phyloP scores from a whole-genome alignment of 2,797 vertebrate species.

The Sebastes taczanowskii region DNA sequence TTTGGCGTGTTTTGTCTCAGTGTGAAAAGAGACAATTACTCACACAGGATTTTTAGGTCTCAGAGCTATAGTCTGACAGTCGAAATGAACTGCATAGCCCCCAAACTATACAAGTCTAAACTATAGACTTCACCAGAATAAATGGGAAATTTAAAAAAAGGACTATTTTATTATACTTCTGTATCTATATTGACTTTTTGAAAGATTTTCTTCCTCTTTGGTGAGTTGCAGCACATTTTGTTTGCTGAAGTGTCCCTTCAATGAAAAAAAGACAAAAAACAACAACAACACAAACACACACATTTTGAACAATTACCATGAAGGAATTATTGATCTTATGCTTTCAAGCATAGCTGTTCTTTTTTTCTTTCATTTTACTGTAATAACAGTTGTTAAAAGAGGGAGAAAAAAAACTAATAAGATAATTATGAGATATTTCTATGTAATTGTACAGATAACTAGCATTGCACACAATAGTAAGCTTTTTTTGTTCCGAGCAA shows the following conservation, averaged over 20 bases:
- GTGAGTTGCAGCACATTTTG: conserved; percentile 82
- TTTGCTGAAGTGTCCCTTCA: conserved; percentile 83
- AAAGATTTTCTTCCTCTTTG: conserved; percentile 83
- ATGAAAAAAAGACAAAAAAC: conserved; percentile 56
- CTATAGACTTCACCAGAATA: conserved; percentile 68
- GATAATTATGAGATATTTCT: conserved; percentile 93
- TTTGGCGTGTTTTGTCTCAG: conserved; percentile 72
- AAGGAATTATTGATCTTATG: conserved; percentile 89
- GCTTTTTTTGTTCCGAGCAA: conserved; percentile 92
- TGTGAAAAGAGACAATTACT: conserved; percentile 71
- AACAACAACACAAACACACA: conserved; percentile 35
- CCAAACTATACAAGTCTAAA: conserved; percentile 54
- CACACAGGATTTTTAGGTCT: conserved; percentile 63
- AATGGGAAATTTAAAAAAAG: conserved; percentile 63
- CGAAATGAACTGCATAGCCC: conserved; percentile 66
- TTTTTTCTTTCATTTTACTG: conserved; percentile 89
- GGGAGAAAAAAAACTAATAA: conserved; percentile 90
- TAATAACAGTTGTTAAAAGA: conserved; percentile 90
- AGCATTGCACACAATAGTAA: conserved; percentile 97
- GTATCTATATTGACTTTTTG: conserved; percentile 85
- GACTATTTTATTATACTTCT: conserved; percentile 89
- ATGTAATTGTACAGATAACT: conserved; percentile 99
- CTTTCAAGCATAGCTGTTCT: conserved; percentile 88
- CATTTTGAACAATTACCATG: conserved; percentile 80
- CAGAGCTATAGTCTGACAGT: conserved; percentile 60